Evolutionary conservation across 2,113 vertebrate species (phyloP), one percentile per base, ranked within the genome.

Genomic region (Mola mola): DNA sequence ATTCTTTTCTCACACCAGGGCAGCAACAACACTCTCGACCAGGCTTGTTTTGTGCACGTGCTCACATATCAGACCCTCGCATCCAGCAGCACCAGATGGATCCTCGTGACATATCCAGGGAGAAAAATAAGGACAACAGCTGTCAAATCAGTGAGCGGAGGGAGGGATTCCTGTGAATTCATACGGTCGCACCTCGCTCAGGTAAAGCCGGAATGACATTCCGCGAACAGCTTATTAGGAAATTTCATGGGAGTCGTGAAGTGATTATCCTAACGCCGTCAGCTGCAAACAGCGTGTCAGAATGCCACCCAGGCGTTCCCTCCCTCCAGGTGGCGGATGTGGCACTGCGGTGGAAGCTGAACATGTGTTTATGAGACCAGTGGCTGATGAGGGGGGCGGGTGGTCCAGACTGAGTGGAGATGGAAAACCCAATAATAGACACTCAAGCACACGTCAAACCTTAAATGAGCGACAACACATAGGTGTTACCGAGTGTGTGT

Each of bases 191-290:
- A 48, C 29, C 65, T 82, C 43, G 6, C 33, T 5, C 65, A 80
- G 76, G 73, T 87, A 72, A 62, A 75, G 64, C 51, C 3, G 4
- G 72, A 80, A 15, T 80, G 85, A 72, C 80, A 71, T 43, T 73
- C 64, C 37, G 65, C 16, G 66, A 82, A 57, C 36, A 8, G 71
- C 79, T 84, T 78, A 79, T 87, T 82, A 74, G 81, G 34, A 67
- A 66, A 69, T 82, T 78, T 85, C 74, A 68, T 40, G 36, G 70
- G 75, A 76, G 49, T 66, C 6, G 40, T 52, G 64, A 66, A 73
- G 83, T 74, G 76, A 87, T 90, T 82, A 87, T 81, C 69, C 59
- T 42, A 71, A 85, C 75, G 3, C 79, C 81, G 80, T 87, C 85
- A 79, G 77, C 78, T 63, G 80, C 74, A 65, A 66, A 78, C 75